phyloP scores from a whole-genome alignment of 2,888 invertebrate species.

The Scaptomyza cyrtandrae region DNA sequence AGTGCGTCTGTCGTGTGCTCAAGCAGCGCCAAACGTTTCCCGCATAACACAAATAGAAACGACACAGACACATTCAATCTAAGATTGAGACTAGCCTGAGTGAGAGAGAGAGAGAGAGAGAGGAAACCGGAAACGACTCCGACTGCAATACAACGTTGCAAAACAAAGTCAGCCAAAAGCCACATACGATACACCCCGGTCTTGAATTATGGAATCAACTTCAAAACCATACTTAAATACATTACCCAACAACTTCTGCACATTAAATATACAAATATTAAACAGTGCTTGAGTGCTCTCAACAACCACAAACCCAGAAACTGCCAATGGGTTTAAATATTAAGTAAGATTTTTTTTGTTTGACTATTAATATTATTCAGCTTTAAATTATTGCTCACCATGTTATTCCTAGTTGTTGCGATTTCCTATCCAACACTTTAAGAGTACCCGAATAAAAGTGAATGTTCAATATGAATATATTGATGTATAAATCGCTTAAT shows the following conservation, averaged over 20 bases:
- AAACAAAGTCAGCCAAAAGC: conserved; percentile 27
- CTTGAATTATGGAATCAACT: conserved; percentile 20
- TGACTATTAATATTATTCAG: too few relatives aligned
- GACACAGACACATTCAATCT: conserved; percentile 38
- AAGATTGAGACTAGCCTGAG: conserved; percentile 45
- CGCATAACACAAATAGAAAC: conserved; percentile 63
- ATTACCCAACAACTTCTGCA: conserved; percentile 12
- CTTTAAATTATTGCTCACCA: too few relatives aligned
- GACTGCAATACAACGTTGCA: conserved; percentile 18
- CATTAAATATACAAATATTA: conserved; percentile 27
- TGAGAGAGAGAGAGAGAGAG: conserved; percentile 32
- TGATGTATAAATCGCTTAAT: neutral
- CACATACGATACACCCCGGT: conserved; percentile 27
- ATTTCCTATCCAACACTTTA: conserved; percentile 3
- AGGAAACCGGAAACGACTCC: conserved; percentile 40
- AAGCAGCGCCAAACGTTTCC: conserved; percentile 55
- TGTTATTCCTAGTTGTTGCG: neutral
- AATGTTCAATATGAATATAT: conserved; percentile 5
- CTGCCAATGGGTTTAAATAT: neutral
- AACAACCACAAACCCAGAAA: neutral
- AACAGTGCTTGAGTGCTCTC: conserved; percentile 8
- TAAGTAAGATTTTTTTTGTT: too few relatives aligned
- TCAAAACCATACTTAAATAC: conserved; percentile 23
- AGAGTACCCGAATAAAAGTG: neutral
- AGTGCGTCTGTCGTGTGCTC: conserved; percentile 75